These are phyloP conservation scores for Erpornis zantholeuca DNA, from an alignment of 2,113 vertebrate species.

Conservation along the genomic window DNA sequence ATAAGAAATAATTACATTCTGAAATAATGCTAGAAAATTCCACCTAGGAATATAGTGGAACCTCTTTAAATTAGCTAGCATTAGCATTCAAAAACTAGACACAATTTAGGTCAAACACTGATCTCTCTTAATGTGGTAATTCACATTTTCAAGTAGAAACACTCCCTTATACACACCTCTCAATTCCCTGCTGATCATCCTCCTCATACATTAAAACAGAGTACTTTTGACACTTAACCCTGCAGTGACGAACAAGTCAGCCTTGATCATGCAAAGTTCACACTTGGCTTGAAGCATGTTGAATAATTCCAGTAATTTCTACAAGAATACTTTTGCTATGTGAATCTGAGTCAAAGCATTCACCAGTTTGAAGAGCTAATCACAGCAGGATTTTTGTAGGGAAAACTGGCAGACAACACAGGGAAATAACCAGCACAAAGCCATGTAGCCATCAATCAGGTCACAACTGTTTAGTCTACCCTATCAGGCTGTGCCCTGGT, in stretches of 20 bases:
- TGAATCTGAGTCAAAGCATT: neutral
- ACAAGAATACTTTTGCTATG: neutral
- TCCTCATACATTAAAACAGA: neutral
- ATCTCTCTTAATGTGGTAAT: neutral
- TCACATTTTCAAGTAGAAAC: neutral
- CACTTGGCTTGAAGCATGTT: neutral
- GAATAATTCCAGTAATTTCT: neutral
- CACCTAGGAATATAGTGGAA: neutral
- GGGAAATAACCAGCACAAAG: neutral
- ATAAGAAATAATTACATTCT: neutral
- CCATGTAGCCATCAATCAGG: neutral
- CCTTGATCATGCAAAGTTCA: neutral
- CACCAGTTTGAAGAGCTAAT: neutral
- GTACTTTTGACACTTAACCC: neutral
- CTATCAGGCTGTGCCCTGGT: neutral
- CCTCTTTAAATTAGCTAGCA: neutral
- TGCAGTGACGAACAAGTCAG: neutral
- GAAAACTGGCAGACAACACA: neutral
- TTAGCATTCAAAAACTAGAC: neutral
- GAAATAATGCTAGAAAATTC: neutral
- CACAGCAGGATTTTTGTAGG: neutral
- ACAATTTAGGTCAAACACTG: neutral
- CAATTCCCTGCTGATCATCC: neutral
- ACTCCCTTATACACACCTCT: neutral
- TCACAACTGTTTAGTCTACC: neutral